phyloP scores from a whole-genome alignment of 1,140 invertebrate genomes.

The Amyelois transitella region DNA sequence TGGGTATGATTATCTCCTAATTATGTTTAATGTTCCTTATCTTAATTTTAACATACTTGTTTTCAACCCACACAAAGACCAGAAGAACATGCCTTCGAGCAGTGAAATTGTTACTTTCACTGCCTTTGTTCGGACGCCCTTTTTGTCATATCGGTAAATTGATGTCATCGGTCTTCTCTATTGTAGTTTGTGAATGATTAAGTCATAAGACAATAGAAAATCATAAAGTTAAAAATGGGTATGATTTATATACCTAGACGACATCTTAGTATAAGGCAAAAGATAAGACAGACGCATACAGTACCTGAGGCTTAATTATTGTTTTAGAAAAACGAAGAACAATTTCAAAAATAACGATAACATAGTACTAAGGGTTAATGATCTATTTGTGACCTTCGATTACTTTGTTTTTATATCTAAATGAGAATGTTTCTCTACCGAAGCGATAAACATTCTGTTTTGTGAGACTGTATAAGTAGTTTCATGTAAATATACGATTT shows the following conservation, averaged over 20 bases:
- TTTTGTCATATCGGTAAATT: slow-evolving; percentile 2
- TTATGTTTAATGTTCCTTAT: neutral
- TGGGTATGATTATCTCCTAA: no score
- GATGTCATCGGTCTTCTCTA: neutral
- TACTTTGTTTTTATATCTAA: no score
- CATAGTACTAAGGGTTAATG: no score
- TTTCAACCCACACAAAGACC: neutral
- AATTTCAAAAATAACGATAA: no score
- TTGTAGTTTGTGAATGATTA: neutral
- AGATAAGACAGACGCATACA: no score
- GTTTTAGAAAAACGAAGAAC: no score
- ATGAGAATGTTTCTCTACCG: neutral
- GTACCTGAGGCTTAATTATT: no score
- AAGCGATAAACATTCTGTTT: neutral
- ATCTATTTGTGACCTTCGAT: no score
- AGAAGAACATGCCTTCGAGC: neutral
- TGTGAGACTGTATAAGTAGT: neutral
- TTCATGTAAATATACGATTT: neutral
- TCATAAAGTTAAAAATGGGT: no score
- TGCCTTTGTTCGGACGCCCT: slow-evolving; percentile 2
- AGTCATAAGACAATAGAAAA: neutral
- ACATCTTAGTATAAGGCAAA: no score
- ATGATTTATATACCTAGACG: no score
- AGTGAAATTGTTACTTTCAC: slow-evolving; percentile 4
- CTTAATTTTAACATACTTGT: neutral